Conservation (phyloP, 2,797 vertebrate genomes). For the Eulemur rubriventer region DNA sequence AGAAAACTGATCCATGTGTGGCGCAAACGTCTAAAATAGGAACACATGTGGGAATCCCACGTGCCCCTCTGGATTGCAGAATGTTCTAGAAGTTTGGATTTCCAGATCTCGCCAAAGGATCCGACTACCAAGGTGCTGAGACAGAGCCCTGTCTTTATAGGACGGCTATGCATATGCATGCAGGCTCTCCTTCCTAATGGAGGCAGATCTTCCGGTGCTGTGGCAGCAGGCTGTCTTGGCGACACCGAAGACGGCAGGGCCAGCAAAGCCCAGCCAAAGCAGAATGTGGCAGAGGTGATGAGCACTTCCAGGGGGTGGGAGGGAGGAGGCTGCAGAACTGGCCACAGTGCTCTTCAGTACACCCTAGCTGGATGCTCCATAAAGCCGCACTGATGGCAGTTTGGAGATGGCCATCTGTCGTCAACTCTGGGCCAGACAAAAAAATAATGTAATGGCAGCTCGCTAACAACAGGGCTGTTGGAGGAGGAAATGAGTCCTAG, state of each 20-base stretch:
- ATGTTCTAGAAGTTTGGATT: conserved; percentile 57
- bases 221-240: conserved; percentile 67
- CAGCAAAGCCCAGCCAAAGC: conserved; percentile 79
- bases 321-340: conserved; percentile 80
- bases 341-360: conserved; percentile 81
- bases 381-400: conserved; percentile 85
- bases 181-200: not conserved
- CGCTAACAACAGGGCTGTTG: conserved; percentile 83
- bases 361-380: conserved; percentile 87
- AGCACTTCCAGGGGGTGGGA: conserved; percentile 72
- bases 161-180: not conserved
- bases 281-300: conserved; percentile 78
- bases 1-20: not conserved
- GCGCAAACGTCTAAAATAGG: conserved; percentile 43
- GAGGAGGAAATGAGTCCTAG: conserved; percentile 75
- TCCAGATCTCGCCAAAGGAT: not conserved
- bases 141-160: not conserved
- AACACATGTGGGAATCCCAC: not conserved
- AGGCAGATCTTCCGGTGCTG: conserved; percentile 53
- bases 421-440: conserved; percentile 87
- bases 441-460: conserved; percentile 84
- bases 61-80: not conserved
- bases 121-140: not conserved
- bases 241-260: conserved; percentile 62
- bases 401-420: conserved; percentile 87